Evolutionary conservation across 2,113 vertebrate genomes (phyloP), one percentile per base, ranked within the genome.

Genomic region (Apaloderma vittatum): DNA sequence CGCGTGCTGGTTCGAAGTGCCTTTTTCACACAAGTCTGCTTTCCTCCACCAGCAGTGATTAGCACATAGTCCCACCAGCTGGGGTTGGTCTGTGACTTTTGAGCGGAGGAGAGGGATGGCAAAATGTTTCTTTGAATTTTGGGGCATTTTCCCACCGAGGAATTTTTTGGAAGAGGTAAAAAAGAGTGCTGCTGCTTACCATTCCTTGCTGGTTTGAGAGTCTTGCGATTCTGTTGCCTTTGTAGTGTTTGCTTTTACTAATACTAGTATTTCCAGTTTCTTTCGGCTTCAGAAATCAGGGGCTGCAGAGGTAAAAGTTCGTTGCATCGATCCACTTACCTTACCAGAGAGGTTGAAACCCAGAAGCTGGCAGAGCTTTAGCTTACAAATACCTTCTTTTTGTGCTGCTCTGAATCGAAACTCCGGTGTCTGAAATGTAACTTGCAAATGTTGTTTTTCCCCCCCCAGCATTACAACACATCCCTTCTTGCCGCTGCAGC

Each of bases 401-500:
- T 70, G 46, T 75, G 85, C 80, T 94, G 68, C 43, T 76, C 43
- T 94, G 86, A 92, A 74, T 89, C 49, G 34, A 63, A 67, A 6
- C 37, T 61, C 0, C 36, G 26, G 11, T 67, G 45, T 80, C 92
- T 49, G 87, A 93, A 55, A 52, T 46, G 9, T 90, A 86, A 91
- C 80, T 45, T 70, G 52, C 15, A 63, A 52, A 73, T 87, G 77
- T 92, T 91, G 52, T 86, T 88, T 88, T 84, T 71, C 75, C 80
- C 75, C 78, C 74, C 62, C n/a, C 95, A 99, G 99, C 99, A 99
- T 98, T 99, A 99, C 98, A 98, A 98, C 98, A 98, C 97, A 58
- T 99, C 99, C 97, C 99, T 99, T 96, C 99, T 99, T 54, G 99
- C 99, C 11, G 99, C 99, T 1, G 99, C 99, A 0, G 99, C 99